Evolutionary conservation across 2,113 vertebrate genomes (phyloP).

Genomic region (Cettia cetti): DNA sequence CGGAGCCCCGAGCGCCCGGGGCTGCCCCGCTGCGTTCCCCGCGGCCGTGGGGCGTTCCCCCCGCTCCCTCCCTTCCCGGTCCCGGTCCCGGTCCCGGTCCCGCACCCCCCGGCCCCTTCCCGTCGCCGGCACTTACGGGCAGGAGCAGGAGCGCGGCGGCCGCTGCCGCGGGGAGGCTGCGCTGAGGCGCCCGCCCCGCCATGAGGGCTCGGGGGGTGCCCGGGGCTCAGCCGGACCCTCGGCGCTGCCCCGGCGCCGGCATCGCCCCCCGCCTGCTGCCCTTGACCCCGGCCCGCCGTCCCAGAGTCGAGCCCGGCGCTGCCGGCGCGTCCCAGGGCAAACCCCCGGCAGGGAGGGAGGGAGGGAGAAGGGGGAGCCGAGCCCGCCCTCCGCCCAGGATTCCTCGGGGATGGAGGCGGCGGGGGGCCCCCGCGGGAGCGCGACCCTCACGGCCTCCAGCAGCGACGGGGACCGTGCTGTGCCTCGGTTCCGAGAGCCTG

Average conservation of each 20-base stretch:
- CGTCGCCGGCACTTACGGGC: slow-evolving; percentile 27
- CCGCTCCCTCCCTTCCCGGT: not conserved
- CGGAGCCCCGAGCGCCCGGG: not conserved
- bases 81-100: not conserved
- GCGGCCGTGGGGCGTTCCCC: not conserved
- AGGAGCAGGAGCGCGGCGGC: slow-evolving; percentile 30
- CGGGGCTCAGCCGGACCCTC: slow-evolving; percentile 4
- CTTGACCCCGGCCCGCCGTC: not conserved
- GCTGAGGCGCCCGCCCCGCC: slow-evolving; percentile 19
- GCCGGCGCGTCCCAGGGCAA: slow-evolving; percentile 41
- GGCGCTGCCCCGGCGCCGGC: not conserved
- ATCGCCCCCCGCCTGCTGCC: not conserved
- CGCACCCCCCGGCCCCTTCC: not conserved
- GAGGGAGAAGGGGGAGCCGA: slow-evolving; percentile 7
- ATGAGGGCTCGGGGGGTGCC: not conserved
- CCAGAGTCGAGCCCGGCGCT: not conserved
- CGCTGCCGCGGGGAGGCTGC: slow-evolving; percentile 7
- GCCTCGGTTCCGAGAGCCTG: fast-evolving
- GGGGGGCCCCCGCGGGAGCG: not conserved
- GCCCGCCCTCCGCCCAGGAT: slow-evolving; percentile 39
- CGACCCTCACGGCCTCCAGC: not conserved
- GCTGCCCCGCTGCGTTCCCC: not conserved
- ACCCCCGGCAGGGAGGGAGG: not conserved
- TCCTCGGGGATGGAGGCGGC: slow-evolving; percentile 37
- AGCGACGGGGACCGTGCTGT: fast-evolving